A percentile compares a stretch with the other conserved stretches of the same genome.
These are phyloP conservation scores for Tribolium madens DNA, from an alignment of 1,140 invertebrate genomes.

Conservation along the genomic window DNA sequence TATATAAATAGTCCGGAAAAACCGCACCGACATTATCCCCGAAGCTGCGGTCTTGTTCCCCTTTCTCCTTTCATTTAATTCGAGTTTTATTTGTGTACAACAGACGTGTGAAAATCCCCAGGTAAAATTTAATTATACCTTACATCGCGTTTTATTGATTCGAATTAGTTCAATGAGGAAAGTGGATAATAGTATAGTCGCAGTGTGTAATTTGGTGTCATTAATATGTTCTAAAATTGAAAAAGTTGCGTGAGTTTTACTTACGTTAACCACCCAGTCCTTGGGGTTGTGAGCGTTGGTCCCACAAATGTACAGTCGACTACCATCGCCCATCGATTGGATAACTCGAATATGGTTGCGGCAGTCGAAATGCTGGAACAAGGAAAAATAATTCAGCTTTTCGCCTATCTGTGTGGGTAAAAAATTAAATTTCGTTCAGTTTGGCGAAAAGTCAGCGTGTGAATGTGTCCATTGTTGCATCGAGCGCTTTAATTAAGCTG, in stretches of 20 bases:
- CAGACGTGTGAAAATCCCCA: neutral
- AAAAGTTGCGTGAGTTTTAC: conserved; percentile 60
- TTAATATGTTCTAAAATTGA: neutral
- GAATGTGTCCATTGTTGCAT: neutral
- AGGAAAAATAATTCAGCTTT: neutral
- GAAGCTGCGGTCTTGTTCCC: neutral
- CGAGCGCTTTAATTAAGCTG: conserved; percentile 9
- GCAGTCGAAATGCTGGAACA: conserved; percentile 83
- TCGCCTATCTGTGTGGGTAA: too few relatives aligned
- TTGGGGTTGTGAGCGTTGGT: conserved; percentile 89
- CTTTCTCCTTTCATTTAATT: conserved; percentile 4
- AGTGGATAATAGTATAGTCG: neutral
- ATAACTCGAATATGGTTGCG: conserved; percentile 87
- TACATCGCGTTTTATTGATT: neutral
- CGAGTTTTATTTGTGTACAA: neutral
- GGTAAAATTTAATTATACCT: neutral
- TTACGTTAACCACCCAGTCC: conserved; percentile 87
- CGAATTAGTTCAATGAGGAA: neutral
- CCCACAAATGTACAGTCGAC: conserved; percentile 84
- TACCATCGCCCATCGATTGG: conserved; percentile 83
- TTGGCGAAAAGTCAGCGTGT: neutral
- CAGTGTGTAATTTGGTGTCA: neutral
- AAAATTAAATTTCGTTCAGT: neutral
- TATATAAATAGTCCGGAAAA: conserved; percentile 16
- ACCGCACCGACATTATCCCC: conserved; percentile 2